Percentiles rank a stretch among this genome's conserved stretches.
Conservation (phyloP, 2,888 invertebrate species). For the Epistrophella euchroma region DNA sequence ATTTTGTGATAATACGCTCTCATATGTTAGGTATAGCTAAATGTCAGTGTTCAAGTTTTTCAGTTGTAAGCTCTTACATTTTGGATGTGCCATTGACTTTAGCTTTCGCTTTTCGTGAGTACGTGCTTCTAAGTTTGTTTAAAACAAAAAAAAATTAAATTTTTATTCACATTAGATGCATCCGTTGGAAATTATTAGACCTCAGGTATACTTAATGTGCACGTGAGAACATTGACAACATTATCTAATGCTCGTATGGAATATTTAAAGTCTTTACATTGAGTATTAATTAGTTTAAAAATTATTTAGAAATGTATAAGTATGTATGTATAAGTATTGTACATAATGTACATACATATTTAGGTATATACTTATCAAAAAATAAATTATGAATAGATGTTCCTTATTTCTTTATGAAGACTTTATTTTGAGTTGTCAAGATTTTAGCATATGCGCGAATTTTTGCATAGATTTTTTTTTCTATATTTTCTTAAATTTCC, state of each 20-base stretch:
- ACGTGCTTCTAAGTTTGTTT: constrained; percentile 54
- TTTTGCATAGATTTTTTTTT: too few species aligned
- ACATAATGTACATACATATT: too few species aligned
- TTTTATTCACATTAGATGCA: constrained; percentile 52
- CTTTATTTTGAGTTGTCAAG: too few species aligned
- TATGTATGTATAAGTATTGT: too few species aligned
- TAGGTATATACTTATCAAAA: too few species aligned
- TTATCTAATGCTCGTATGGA: constrained; percentile 17
- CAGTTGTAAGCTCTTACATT: constrained; percentile 53
- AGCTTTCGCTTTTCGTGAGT: constrained; percentile 73
- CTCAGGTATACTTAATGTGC: constrained; percentile 30
- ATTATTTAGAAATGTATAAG: background rate
- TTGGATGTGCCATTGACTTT: constrained; percentile 73
- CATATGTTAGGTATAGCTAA: constrained; percentile 14
- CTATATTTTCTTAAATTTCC: too few species aligned
- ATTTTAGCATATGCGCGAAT: too few species aligned
- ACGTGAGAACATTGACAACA: constrained; percentile 65
- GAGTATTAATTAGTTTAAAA: background rate
- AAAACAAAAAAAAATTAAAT: constrained; percentile 10
- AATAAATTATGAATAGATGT: too few species aligned
- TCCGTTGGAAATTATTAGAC: constrained; percentile 47
- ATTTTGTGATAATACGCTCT: constrained; percentile 24
- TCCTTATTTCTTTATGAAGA: too few species aligned
- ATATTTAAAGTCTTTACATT: background rate
- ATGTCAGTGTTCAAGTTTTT: constrained; percentile 5